Percentiles rank a stretch among this genome's conserved stretches.
phyloP scores from a whole-genome alignment of 2,797 vertebrate genomes.

The Lacerta bilineata region DNA sequence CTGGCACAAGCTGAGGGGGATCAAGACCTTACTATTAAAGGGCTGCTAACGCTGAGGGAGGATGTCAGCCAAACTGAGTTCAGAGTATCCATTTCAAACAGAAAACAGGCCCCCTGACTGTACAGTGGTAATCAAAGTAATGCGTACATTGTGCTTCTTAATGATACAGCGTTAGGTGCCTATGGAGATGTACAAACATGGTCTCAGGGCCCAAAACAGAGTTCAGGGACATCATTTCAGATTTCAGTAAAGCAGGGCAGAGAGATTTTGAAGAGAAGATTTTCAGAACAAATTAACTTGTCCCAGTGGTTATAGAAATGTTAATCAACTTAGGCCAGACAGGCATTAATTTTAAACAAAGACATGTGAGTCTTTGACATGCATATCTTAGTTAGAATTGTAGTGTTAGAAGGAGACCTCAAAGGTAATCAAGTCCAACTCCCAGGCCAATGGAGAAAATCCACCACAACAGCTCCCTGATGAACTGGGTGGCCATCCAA shows the following conservation, averaged over 20 bases:
- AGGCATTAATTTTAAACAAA: neutral
- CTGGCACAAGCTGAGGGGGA: conserved; percentile 38
- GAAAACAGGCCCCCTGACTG: conserved; percentile 38
- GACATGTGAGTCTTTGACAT: neutral
- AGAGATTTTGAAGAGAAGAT: neutral
- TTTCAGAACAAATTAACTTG: neutral
- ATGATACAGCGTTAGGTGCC: conserved; percentile 30
- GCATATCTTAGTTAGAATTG: neutral
- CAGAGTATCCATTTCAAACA: conserved; percentile 49
- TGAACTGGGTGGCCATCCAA: neutral
- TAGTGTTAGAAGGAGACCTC: neutral
- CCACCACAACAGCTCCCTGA: neutral
- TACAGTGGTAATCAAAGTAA: conserved; percentile 16
- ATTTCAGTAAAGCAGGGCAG: neutral
- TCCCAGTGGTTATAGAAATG: neutral
- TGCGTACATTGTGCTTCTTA: conserved; percentile 15
- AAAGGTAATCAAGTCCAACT: neutral
- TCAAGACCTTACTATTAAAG: conserved; percentile 50
- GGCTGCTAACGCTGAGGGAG: conserved; percentile 48
- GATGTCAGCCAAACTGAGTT: conserved; percentile 45
- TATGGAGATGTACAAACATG: neutral
- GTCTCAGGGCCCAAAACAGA: neutral
- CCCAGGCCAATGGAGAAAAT: neutral
- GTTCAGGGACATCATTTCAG: neutral
- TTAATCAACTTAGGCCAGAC: too few relatives aligned